Percentiles rank a stretch among this genome's conserved stretches.
phyloP scores from a whole-genome alignment of 1,140 invertebrate genomes.

The Drosophila ercepeae region DNA sequence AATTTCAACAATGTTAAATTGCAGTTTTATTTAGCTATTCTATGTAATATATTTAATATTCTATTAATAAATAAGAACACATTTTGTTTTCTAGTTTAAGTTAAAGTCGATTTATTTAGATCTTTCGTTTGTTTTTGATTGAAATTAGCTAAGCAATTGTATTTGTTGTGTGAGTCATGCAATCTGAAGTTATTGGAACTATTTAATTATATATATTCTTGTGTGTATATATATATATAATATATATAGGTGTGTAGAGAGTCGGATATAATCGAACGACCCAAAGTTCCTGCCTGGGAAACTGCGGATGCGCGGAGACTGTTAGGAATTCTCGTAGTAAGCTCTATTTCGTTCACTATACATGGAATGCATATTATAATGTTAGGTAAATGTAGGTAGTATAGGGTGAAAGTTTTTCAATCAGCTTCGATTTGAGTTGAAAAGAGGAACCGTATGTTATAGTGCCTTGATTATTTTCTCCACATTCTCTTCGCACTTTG shows the following conservation, averaged over 20 bases:
- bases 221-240: conserved; percentile 5
- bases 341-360: conserved; percentile 69
- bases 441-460: conserved; percentile 66
- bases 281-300: conserved; percentile 2
- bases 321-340: conserved; percentile 71
- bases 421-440: conserved; percentile 27
- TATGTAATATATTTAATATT: background rate
- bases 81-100: background rate
- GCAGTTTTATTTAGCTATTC: background rate
- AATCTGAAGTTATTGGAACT: conserved; percentile 33
- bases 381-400: conserved; percentile 38
- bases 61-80: background rate
- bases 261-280: too few relatives aligned
- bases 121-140: conserved; percentile 24
- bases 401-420: conserved; percentile 25
- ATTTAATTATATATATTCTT: conserved; percentile 20
- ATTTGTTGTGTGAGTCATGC: conserved; percentile 30
- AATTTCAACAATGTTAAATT: conserved; percentile 8
- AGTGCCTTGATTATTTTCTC: conserved; percentile 6
- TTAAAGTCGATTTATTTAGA: conserved; percentile 41
- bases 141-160: conserved; percentile 45
- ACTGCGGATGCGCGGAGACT: conserved; percentile 30
- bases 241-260: too few relatives aligned
- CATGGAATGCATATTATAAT: conserved; percentile 45
- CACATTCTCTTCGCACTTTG: conserved; percentile 17